Percentiles rank a stretch among this genome's conserved stretches.
Conservation (phyloP, 1,140 invertebrate genomes). For the Drosophila elegans region DNA sequence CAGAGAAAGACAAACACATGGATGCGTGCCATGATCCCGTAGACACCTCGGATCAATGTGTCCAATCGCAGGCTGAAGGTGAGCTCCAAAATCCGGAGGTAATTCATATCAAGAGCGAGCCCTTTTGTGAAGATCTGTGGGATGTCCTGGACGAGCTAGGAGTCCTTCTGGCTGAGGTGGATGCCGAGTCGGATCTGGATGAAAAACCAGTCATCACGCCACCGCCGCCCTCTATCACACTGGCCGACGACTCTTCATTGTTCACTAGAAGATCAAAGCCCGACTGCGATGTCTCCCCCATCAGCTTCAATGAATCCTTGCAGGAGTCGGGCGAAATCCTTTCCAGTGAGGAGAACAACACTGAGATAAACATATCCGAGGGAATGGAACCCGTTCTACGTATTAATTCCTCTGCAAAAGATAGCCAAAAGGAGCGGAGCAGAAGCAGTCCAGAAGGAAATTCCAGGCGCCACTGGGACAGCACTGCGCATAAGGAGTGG, state of each 20-base stretch:
- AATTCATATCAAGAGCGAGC: conserved; percentile 10
- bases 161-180: conserved; percentile 13
- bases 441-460: not conserved
- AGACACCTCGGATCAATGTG: not conserved
- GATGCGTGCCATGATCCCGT: not conserved
- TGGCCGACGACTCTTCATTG: conserved; percentile 21
- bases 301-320: not conserved
- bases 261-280: conserved; percentile 21
- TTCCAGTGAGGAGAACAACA: not conserved
- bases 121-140: conserved; percentile 2
- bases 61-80: not conserved
- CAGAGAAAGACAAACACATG: not conserved
- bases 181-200: not conserved
- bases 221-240: conserved; percentile 21
- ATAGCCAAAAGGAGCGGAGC: no score
- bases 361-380: no score
- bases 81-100: not conserved
- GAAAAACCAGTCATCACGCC: not conserved
- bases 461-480: not conserved
- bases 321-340: not conserved
- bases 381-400: no score
- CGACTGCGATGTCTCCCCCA: not conserved
- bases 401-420: not conserved
- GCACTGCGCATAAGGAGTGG: not conserved
- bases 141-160: conserved; percentile 28